Base-by-base conservation (phyloP, 2,888 invertebrate genomes). In the Sphinx pinastri region DNA sequence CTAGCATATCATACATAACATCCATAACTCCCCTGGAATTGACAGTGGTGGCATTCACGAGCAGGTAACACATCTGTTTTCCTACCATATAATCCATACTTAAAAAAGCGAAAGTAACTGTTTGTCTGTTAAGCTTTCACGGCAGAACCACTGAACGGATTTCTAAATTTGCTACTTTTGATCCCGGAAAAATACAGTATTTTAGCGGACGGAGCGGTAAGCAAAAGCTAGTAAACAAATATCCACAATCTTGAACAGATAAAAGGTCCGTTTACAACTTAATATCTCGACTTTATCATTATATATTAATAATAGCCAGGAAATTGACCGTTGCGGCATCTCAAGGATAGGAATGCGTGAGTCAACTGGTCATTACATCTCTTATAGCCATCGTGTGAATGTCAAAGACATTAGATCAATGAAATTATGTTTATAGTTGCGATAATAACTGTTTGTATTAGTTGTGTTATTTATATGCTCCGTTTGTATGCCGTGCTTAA, bases 281-380 rank as follows among this genome's bases (percentile, higher is more conserved):
- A 67, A 67, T 52, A 51, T 52, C 38, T 52, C 67, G 14, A 67
- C 19, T 0, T 54, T 52, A 54, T 51, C 66, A 67, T 60, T 52
- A 52, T 31, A 52, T 54, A 63, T 63, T 63, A 54, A 69, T 71
- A 72, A 72, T 73, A 10, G 73, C 71, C 74, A 73, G 74, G 82
- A 84, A 81, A 79, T 79, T 82, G 83, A 85, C 83, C 81, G 83
- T 71, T 74, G 68, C 74, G 83, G 78, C 77, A 86, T 85, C 71
- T 80, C 80, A 84, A 84, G 80, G 81, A 77, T 77, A 77, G 71
- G 70, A 79, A 77, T 75, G 71, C 66, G 73, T 84, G 81, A 85
- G 72, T 84, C 84, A 84, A 66, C 63, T 60, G 70, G 72, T 69
- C 73, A 73, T 70, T 70, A 71, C 69, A 73, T 68, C 73, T 74